Conservation (phyloP, 2,113 vertebrate genomes). For the Oncorhynchus kisutch region DNA sequence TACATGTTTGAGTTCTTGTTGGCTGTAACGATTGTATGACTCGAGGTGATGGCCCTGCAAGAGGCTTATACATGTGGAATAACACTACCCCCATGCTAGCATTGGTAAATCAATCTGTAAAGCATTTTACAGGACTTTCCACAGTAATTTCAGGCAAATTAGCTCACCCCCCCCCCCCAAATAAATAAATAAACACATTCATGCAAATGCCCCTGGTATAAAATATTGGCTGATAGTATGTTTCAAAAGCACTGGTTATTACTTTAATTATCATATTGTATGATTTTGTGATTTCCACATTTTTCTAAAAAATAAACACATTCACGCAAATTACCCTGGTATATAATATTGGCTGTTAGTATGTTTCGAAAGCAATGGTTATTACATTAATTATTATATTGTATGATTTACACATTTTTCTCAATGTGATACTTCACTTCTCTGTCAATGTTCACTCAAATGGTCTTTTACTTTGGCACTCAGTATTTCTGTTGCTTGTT, state of each 20-base stretch:
- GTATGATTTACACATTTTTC: background rate
- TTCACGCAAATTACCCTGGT: background rate
- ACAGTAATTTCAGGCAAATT: conserved; percentile 18
- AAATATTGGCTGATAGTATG: background rate
- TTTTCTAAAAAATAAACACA: background rate
- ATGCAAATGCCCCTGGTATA: background rate
- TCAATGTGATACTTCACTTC: background rate
- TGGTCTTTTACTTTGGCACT: background rate
- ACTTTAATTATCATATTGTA: background rate
- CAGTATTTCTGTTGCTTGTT: background rate
- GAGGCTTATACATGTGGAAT: conserved; percentile 23
- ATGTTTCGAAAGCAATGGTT: background rate
- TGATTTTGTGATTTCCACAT: background rate
- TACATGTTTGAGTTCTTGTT: conserved; percentile 7
- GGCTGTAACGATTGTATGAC: conserved; percentile 32
- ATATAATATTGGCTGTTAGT: background rate
- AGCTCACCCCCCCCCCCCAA: background rate
- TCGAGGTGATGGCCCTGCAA: conserved; percentile 17
- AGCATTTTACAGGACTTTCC: conserved; percentile 25
- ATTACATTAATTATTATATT: background rate
- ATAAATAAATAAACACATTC: background rate
- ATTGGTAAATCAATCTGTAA: conserved; percentile 27
- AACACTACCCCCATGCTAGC: background rate
- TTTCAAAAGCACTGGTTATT: conserved; percentile 1
- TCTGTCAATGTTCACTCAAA: background rate